phyloP scores from a whole-genome alignment of 2,888 invertebrate species.

The Creontiades dilutus region DNA sequence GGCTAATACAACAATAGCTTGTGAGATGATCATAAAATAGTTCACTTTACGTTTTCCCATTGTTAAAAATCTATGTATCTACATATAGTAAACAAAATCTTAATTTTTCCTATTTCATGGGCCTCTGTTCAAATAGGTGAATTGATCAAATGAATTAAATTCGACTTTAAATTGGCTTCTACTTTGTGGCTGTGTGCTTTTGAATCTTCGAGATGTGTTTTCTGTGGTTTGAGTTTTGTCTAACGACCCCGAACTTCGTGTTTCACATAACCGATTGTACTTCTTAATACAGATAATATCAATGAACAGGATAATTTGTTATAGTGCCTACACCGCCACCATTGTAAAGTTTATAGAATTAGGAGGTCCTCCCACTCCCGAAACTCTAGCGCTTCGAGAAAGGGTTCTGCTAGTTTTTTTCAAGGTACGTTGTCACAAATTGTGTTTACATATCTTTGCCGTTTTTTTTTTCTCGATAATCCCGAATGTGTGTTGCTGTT shows the following conservation, averaged over 20 bases:
- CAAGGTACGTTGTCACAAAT: constrained; percentile 60
- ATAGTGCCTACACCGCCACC: constrained; percentile 44
- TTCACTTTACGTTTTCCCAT: too few species aligned
- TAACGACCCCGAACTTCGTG: neutral
- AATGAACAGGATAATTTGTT: constrained; percentile 43
- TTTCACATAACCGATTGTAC: neutral
- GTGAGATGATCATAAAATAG: too few species aligned
- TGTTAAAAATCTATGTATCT: too few species aligned
- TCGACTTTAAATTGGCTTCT: too few species aligned
- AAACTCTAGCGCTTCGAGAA: constrained; percentile 55
- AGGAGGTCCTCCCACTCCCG: constrained; percentile 56
- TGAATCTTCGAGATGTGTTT: neutral
- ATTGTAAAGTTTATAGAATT: constrained; percentile 54
- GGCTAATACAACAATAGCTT: too few species aligned
- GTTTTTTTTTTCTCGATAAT: neutral
- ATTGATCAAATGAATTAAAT: too few species aligned
- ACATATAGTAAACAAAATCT: too few species aligned
- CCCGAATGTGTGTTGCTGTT: neutral
- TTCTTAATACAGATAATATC: neutral
- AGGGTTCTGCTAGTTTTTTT: constrained; percentile 45
- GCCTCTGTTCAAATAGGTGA: too few species aligned
- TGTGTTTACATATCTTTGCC: neutral
- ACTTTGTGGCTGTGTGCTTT: neutral
- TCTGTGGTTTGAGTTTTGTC: constrained; percentile 7
- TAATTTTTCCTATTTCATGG: too few species aligned